Evolutionary conservation across 2,888 invertebrate species (phyloP).

Genomic region (Chrysina gloriosa): DNA sequence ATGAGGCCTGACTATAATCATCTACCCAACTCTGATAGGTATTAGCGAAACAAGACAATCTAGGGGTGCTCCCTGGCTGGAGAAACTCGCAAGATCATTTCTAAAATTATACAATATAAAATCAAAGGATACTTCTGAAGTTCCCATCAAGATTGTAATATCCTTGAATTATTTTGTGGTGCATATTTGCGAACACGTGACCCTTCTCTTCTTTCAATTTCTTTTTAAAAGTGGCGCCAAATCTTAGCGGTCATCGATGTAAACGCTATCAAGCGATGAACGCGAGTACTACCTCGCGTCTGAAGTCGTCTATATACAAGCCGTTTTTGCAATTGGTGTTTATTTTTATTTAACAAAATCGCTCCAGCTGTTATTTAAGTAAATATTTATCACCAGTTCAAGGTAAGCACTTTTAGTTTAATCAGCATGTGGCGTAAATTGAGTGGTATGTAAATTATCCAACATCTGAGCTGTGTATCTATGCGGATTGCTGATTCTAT

Average conservation of each 20-base stretch:
- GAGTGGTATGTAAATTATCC: constrained; percentile 26
- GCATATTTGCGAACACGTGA: too few relatives aligned
- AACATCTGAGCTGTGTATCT: constrained; percentile 42
- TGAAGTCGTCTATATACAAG: constrained; percentile 40
- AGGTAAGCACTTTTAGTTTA: constrained; percentile 38
- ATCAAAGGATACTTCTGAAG: too few relatives aligned
- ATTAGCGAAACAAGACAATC: too few relatives aligned
- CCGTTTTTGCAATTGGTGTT: constrained; percentile 44
- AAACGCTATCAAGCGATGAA: constrained; percentile 31
- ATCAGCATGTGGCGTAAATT: constrained; percentile 33
- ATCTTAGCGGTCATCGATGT: neutral
- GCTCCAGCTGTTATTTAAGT: constrained; percentile 42
- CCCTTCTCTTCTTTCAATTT: neutral
- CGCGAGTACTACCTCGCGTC: constrained; percentile 41
- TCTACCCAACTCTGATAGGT: too few relatives aligned
- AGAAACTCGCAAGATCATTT: neutral
- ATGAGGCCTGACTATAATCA: too few relatives aligned
- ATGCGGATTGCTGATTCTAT: constrained; percentile 45
- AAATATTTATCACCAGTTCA: constrained; percentile 43
- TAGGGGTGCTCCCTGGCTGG: too few relatives aligned
- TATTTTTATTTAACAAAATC: constrained; percentile 43
- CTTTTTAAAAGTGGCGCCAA: neutral
- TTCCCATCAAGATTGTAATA: too few relatives aligned
- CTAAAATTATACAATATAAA: neutral
- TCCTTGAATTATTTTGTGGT: too few relatives aligned